phyloP scores from a whole-genome alignment of 2,113 vertebrate genomes.

The Pelmatolapia mariae region DNA sequence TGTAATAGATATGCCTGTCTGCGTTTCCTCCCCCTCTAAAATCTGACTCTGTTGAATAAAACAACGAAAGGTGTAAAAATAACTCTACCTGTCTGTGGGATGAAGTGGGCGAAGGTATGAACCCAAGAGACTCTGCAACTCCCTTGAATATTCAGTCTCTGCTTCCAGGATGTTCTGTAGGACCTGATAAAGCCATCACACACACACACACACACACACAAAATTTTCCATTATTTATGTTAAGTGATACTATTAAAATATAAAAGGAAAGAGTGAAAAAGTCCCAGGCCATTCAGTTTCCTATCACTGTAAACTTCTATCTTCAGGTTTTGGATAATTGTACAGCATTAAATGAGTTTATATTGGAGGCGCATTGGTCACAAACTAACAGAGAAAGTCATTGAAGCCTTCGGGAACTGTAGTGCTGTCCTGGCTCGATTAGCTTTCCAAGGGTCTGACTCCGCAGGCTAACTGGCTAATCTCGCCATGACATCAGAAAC shows the following conservation, averaged over 20 bases:
- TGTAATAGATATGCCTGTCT: background rate
- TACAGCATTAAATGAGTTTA: background rate
- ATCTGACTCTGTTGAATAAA: background rate
- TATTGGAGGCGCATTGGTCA: background rate
- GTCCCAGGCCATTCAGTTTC: background rate
- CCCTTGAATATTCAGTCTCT: constrained; percentile 90
- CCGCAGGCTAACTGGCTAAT: background rate
- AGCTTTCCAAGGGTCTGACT: background rate
- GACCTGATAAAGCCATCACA: constrained; percentile 72
- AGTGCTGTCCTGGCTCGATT: background rate
- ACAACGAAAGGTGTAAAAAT: background rate
- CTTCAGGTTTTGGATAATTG: background rate
- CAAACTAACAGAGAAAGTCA: background rate
- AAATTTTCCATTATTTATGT: background rate
- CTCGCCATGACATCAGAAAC: background rate
- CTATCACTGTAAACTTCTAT: background rate
- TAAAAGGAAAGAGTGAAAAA: accelerated
- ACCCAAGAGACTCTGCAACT: constrained; percentile 88
- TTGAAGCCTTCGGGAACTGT: background rate
- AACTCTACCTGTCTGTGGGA: constrained; percentile 83
- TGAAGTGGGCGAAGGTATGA: constrained; percentile 87
- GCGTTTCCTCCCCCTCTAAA: background rate
- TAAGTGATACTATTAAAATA: background rate
- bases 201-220: background rate
- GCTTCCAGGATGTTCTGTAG: constrained; percentile 97